Evolutionary conservation across 2,797 vertebrate genomes (phyloP).

Genomic region (Amblyraja radiata): DNA sequence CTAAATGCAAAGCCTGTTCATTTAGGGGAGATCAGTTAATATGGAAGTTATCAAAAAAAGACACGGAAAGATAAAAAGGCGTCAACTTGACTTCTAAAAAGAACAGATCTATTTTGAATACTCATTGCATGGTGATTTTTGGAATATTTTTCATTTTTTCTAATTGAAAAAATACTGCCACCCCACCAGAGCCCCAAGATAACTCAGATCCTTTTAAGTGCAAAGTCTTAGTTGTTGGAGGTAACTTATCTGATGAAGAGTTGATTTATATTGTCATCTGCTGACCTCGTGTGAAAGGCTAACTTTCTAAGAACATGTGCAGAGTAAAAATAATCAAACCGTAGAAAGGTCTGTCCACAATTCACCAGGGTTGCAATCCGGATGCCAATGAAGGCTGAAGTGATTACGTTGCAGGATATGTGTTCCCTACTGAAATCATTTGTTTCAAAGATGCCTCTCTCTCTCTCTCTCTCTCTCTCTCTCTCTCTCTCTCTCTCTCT

Average conservation of each 20-base stretch:
- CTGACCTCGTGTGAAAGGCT: conserved; percentile 25
- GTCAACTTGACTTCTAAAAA: too few species aligned
- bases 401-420: conserved; percentile 7
- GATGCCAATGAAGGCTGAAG: conserved; percentile 6
- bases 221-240: background rate
- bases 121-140: background rate
- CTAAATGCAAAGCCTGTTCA: background rate
- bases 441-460: background rate
- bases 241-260: background rate
- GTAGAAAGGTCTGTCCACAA: background rate
- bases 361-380: background rate
- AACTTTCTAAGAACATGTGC: background rate
- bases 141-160: background rate
- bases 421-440: background rate
- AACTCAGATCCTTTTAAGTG: background rate
- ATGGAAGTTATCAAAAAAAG: too few species aligned
- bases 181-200: background rate
- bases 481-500: background rate
- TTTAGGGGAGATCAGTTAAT: background rate
- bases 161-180: background rate
- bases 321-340: conserved; percentile 11
- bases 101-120: background rate
- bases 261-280: background rate
- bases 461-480: background rate
- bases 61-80: background rate